Evolutionary conservation across 2,113 vertebrate genomes (phyloP).

Genomic region (Neopipo cinnamomea): DNA sequence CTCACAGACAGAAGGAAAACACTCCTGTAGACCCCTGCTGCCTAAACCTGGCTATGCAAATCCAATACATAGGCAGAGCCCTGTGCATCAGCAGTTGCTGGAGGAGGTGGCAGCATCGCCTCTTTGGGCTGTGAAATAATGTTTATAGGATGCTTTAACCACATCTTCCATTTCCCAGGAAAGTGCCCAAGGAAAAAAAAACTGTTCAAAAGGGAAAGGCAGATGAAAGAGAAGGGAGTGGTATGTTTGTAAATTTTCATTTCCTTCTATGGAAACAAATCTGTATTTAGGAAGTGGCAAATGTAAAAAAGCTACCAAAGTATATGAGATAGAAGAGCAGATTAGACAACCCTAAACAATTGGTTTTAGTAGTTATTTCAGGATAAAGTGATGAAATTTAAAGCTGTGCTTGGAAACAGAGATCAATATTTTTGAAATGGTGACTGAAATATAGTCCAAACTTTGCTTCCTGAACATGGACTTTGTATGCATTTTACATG

Average conservation of each 20-base stretch:
- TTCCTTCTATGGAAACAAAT: background rate
- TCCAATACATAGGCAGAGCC: background rate
- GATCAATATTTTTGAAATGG: background rate
- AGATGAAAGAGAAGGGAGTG: background rate
- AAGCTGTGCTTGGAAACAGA: background rate
- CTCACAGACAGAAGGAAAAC: background rate
- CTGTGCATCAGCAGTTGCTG: background rate
- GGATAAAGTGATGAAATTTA: background rate
- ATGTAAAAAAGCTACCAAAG: background rate
- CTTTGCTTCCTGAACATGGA: background rate
- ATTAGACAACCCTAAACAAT: background rate
- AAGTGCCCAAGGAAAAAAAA: background rate
- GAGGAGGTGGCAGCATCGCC: background rate
- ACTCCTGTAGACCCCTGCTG: background rate
- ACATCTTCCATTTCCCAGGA: background rate
- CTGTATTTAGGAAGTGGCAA: background rate
- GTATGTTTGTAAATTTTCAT: background rate
- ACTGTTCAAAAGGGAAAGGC: background rate
- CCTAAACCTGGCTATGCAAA: background rate
- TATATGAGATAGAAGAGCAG: background rate
- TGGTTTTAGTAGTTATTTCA: background rate
- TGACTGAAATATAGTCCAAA: background rate
- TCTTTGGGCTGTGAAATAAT: background rate
- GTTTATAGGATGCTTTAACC: background rate
- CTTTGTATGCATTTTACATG: background rate